Conservation (phyloP, 2,113 vertebrate species). For the Chaetorhynchus papuensis region DNA sequence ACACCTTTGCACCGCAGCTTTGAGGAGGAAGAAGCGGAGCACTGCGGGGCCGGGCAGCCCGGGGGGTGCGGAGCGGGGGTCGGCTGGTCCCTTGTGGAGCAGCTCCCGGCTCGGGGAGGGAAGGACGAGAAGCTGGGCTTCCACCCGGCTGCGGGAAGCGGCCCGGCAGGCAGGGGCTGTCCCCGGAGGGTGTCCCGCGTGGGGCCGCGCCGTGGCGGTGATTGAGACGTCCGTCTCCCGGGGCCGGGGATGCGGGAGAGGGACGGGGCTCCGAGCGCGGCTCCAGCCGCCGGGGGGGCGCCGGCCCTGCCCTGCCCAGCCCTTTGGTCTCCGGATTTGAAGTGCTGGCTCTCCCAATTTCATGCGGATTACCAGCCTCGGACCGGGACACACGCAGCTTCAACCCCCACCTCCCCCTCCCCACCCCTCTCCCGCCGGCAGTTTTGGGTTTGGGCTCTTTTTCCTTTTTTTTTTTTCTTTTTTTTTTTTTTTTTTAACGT, state of each 20-base stretch:
- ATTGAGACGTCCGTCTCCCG: conserved; percentile 18
- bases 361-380: conserved; percentile 40
- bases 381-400: conserved; percentile 48
- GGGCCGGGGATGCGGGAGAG: neutral
- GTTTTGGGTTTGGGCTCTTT: neutral
- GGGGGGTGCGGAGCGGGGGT: too few relatives aligned
- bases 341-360: conserved; percentile 34
- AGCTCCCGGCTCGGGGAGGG: neutral
- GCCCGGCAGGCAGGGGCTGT: neutral
- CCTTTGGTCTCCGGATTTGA: neutral
- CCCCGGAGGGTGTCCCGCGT: neutral
- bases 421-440: neutral
- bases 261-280: neutral
- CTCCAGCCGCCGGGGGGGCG: neutral
- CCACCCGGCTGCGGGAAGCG: neutral
- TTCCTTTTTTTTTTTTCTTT: too few relatives aligned
- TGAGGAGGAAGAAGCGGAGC: neutral
- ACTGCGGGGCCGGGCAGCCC: neutral
- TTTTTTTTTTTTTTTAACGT: too few relatives aligned
- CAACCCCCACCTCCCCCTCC: neutral
- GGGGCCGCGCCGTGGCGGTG: neutral
- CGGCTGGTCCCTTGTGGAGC: neutral
- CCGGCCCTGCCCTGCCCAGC: neutral
- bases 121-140: neutral
- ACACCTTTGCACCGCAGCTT: neutral